Percentiles rank a stretch among this genome's conserved stretches.
phyloP scores from a whole-genome alignment of 2,113 vertebrate genomes.

The Macquaria ambigua region DNA sequence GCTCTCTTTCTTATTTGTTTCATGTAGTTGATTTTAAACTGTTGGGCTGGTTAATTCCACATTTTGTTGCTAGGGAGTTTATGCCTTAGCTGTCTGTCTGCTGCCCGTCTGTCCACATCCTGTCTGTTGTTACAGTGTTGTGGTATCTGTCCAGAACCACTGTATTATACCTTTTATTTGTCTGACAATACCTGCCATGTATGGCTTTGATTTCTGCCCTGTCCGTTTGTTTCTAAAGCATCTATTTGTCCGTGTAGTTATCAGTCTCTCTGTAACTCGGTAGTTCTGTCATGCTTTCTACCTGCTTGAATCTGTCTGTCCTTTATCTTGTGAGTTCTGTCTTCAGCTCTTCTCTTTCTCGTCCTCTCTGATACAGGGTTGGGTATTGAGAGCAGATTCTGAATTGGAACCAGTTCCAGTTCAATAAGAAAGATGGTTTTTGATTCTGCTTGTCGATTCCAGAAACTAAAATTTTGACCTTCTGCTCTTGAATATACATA shows the following conservation, averaged over 20 bases:
- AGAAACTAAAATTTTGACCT: neutral
- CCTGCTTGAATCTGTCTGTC: constrained; percentile 38
- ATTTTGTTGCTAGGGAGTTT: neutral
- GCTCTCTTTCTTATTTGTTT: neutral
- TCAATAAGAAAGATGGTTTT: neutral
- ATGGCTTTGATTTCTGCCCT: constrained; percentile 37
- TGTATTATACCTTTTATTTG: neutral
- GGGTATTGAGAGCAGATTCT: constrained; percentile 12
- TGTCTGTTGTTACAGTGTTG: constrained; percentile 19
- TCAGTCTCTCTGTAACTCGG: constrained; percentile 7
- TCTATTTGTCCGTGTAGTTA: constrained; percentile 31
- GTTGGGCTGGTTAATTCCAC: neutral
- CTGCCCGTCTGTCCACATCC: constrained; percentile 13
- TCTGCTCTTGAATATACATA: neutral
- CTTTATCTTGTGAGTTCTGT: constrained; percentile 1
- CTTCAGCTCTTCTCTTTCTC: neutral
- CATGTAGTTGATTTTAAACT: neutral
- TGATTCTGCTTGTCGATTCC: constrained; percentile 46
- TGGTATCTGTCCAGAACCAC: constrained; percentile 18
- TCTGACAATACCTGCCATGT: neutral
- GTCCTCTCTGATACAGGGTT: constrained; percentile 1
- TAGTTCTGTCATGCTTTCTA: constrained; percentile 21
- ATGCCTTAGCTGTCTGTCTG: neutral
- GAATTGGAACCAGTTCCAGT: neutral
- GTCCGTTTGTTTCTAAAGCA: constrained; percentile 38